phyloP scores from a whole-genome alignment of 2,797 vertebrate genomes.

The Anguilla anguilla region DNA sequence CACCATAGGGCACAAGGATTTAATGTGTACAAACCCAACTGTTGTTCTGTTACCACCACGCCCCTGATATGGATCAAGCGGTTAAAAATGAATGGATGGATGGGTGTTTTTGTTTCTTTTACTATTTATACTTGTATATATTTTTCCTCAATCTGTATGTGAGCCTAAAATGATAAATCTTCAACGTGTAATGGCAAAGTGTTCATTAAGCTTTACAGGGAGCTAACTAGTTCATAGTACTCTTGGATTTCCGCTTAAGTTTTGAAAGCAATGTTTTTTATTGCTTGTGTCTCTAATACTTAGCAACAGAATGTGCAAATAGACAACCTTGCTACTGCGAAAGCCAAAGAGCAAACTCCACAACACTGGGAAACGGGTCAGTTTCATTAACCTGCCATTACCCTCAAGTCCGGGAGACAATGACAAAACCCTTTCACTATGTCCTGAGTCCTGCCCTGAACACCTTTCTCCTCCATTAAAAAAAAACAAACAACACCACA shows the following conservation, averaged over 20 bases:
- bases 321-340: conserved; percentile 46
- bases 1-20: too few relatives aligned
- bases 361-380: conserved; percentile 60
- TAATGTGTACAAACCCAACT: too few relatives aligned
- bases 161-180: too few relatives aligned
- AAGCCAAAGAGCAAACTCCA: conserved; percentile 74
- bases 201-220: not conserved
- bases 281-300: not conserved
- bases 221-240: not conserved
- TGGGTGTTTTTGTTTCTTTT: too few relatives aligned
- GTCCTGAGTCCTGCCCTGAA: conserved; percentile 57
- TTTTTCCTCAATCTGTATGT: too few relatives aligned
- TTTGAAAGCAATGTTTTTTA: not conserved
- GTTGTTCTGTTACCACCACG: too few relatives aligned
- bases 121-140: too few relatives aligned
- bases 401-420: conserved; percentile 71
- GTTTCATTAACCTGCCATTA: conserved; percentile 77
- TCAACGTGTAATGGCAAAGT: too few relatives aligned
- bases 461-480: conserved; percentile 28
- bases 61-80: too few relatives aligned
- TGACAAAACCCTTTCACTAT: conserved; percentile 73
- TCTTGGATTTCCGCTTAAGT: not conserved
- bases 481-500: conserved; percentile 29
- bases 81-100: too few relatives aligned
- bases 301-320: not conserved